These are phyloP conservation scores for Nomada goodeniana DNA, from an alignment of 2,888 invertebrate species.

Conservation along the genomic window DNA sequence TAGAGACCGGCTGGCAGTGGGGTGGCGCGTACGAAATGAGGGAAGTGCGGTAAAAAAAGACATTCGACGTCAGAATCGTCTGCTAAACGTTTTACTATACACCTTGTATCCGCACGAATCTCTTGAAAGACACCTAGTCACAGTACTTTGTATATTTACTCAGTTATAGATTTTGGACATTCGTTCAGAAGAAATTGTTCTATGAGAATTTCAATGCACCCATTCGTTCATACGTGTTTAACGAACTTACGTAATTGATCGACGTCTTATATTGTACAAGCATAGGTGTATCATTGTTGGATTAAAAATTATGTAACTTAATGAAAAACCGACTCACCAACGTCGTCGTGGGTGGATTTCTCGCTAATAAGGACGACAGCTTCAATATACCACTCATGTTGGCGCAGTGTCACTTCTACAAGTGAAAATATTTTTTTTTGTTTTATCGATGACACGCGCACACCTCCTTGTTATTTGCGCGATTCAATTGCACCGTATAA, in stretches of 20 bases:
- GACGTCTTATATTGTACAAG: conserved; percentile 20
- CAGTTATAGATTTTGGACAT: background rate
- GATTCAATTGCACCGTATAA: conserved; percentile 31
- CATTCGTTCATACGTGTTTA: conserved; percentile 1
- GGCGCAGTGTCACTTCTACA: conserved; percentile 13
- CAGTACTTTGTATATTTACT: background rate
- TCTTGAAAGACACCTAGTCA: background rate
- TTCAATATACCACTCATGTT: conserved; percentile 80
- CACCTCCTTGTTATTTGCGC: conserved; percentile 24
- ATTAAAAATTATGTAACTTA: conserved; percentile 75
- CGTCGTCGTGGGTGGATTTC: conserved; percentile 69
- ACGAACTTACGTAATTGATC: conserved; percentile 69
- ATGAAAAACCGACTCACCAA: conserved; percentile 72
- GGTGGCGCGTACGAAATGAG: conserved; percentile 56
- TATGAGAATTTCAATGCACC: conserved; percentile 15
- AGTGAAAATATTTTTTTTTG: conserved; percentile 17
- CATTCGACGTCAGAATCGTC: conserved; percentile 42
- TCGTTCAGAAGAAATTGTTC: background rate
- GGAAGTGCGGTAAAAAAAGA: conserved; percentile 42
- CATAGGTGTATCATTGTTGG: conserved; percentile 48
- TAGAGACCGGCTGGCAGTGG: conserved; percentile 37
- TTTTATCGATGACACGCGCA: conserved; percentile 34
- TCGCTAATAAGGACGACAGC: conserved; percentile 77
- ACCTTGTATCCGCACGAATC: background rate
- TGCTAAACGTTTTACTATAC: conserved; percentile 36